Conservation (phyloP, 2,888 invertebrate genomes). For the Aromia moschata region DNA sequence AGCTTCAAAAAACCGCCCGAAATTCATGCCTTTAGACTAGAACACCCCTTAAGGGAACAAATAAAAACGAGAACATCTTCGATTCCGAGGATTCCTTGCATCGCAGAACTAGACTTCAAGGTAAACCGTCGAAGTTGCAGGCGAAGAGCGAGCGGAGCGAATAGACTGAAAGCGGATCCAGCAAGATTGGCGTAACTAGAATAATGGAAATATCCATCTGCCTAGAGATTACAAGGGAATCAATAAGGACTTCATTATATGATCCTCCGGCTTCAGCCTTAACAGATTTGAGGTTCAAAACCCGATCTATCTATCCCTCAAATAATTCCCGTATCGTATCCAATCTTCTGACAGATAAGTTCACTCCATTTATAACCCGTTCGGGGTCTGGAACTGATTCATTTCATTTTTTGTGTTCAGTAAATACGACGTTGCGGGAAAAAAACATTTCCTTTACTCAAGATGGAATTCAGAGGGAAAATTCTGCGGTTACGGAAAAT, state of each 20-base stretch:
- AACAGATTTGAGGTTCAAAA: slow-evolving; percentile 51
- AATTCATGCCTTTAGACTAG: no score
- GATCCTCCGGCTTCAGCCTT: slow-evolving; percentile 51
- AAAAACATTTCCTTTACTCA: slow-evolving; percentile 6
- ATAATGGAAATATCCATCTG: slow-evolving; percentile 51
- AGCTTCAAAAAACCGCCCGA: no score
- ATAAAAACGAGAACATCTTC: no score
- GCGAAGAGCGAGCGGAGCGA: slow-evolving; percentile 31
- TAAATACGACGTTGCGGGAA: slow-evolving; percentile 5
- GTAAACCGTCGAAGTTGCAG: slow-evolving; percentile 20
- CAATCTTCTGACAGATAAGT: slow-evolving; percentile 59
- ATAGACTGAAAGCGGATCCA: no score
- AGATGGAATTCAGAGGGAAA: no score
- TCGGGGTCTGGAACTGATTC: slow-evolving; percentile 34
- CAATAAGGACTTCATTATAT: slow-evolving; percentile 58
- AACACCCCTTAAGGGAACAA: no score
- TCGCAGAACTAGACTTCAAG: slow-evolving; percentile 29
- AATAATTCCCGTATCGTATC: slow-evolving; percentile 56
- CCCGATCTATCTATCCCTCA: slow-evolving; percentile 44
- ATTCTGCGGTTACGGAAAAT: no score
- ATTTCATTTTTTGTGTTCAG: slow-evolving; percentile 17
- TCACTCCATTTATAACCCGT: slow-evolving; percentile 57
- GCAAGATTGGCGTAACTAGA: slow-evolving; percentile 39
- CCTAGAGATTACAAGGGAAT: slow-evolving; percentile 52
- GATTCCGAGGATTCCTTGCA: no score